Evolutionary conservation across 2,888 invertebrate species (phyloP).

Genomic region (Xanthia togata): DNA sequence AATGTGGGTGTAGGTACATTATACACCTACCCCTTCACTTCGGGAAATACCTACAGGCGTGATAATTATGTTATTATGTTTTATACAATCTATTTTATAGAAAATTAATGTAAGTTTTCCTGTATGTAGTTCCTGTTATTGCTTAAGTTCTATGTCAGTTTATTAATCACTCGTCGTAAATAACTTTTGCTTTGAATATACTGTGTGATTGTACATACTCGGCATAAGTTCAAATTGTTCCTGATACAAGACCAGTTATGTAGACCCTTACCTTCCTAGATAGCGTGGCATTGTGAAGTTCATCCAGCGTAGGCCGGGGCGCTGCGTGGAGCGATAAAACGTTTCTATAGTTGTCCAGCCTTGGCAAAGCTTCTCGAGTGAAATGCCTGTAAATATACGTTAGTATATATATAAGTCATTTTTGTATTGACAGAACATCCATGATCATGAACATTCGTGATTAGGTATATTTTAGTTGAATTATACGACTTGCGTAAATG

Average conservation of each 20-base stretch:
- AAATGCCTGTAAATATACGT: conserved; percentile 91
- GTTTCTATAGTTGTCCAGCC: conserved; percentile 97
- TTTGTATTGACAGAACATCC: conserved; percentile 18
- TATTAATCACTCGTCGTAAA: neutral
- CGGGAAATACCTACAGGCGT: neutral
- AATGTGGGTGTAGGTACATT: neutral
- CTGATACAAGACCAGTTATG: neutral
- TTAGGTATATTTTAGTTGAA: neutral
- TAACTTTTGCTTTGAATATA: neutral
- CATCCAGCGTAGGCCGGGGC: conserved; percentile 96
- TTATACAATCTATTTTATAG: neutral
- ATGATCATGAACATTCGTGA: no score
- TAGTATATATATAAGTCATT: conserved; percentile 4
- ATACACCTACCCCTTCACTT: neutral
- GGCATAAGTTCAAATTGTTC: neutral
- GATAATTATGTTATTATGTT: neutral
- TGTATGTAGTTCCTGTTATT: conserved; percentile 5
- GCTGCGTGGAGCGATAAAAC: conserved; percentile 96
- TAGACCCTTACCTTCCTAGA: conserved; percentile 93
- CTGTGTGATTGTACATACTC: neutral
- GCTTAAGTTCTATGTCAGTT: neutral
- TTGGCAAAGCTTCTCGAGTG: conserved; percentile 96
- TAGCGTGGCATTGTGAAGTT: conserved; percentile 95
- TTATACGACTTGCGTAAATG: neutral
- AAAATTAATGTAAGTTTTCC: conserved; percentile 1